A percentile compares a stretch with the other conserved stretches of the same genome.
phyloP scores from a whole-genome alignment of 1,140 invertebrate species.

The Drosophila busckii region DNA sequence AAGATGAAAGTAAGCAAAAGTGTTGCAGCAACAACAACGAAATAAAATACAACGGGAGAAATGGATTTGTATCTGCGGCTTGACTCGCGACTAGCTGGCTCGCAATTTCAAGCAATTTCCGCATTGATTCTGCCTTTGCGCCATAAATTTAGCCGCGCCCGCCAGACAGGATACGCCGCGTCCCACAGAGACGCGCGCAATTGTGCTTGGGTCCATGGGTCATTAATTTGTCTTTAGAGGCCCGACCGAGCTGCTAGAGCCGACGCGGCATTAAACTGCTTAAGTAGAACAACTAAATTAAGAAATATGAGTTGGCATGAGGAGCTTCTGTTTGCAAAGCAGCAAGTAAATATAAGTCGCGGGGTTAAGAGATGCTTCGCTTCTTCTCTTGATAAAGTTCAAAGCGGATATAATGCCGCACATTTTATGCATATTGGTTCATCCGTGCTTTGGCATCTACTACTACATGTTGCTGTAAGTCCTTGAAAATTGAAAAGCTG shows the following conservation, averaged over 20 bases:
- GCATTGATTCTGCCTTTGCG: conserved; percentile 48
- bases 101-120: conserved; percentile 53
- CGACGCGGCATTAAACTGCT: conserved; percentile 62
- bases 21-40: conserved; percentile 13
- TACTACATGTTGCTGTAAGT: neutral
- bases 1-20: conserved; percentile 37
- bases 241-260: conserved; percentile 2
- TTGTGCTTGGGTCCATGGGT: conserved; percentile 42
- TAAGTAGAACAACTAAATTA: conserved; percentile 75
- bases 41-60: conserved; percentile 10
- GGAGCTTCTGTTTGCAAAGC: too few relatives aligned
- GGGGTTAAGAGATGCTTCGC: neutral
- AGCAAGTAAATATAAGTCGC: conserved; percentile 45
- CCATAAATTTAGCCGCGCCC: conserved; percentile 64
- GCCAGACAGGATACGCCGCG: conserved; percentile 50
- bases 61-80: conserved; percentile 42
- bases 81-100: too few relatives aligned
- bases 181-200: conserved; percentile 19
- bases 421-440: conserved; percentile 17
- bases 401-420: conserved; percentile 26
- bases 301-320: too few relatives aligned
- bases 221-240: conserved; percentile 68
- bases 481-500: too few relatives aligned
- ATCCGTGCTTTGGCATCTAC: conserved; percentile 4
- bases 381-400: conserved; percentile 34